phyloP scores from a whole-genome alignment of 2,888 invertebrate genomes.

The Plutella xylostella region DNA sequence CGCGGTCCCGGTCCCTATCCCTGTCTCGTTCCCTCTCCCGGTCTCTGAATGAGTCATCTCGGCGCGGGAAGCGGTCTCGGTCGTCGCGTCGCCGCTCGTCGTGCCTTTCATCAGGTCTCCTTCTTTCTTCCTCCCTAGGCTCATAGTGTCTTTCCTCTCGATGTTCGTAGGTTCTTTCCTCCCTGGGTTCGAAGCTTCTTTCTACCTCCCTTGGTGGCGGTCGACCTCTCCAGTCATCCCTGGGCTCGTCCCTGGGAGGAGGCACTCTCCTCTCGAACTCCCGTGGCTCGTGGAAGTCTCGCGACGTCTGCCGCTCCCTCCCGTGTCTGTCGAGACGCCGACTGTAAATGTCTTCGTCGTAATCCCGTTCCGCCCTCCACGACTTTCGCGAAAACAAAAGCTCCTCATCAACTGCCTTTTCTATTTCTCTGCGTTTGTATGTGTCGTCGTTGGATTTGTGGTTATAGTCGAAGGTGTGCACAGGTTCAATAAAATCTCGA shows the following conservation, averaged over 20 bases:
- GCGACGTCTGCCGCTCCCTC: slow-evolving; percentile 22
- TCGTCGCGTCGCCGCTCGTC: slow-evolving; percentile 19
- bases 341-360: slow-evolving; percentile 28
- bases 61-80: slow-evolving; percentile 7
- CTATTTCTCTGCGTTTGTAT: slow-evolving; percentile 26
- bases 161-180: slow-evolving; percentile 16
- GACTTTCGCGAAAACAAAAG: slow-evolving; percentile 41
- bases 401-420: slow-evolving; percentile 47
- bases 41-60: slow-evolving; percentile 12
- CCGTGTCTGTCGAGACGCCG: slow-evolving; percentile 25
- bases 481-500: slow-evolving; percentile 71
- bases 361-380: slow-evolving; percentile 15
- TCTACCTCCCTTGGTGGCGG: slow-evolving; percentile 24
- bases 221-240: slow-evolving; percentile 20
- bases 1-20: slow-evolving; percentile 18
- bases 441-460: slow-evolving; percentile 68
- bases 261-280: not conserved
- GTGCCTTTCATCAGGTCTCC: slow-evolving; percentile 20
- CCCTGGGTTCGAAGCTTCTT: slow-evolving; percentile 29
- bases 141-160: slow-evolving; percentile 17
- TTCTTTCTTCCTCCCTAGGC: not conserved
- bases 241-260: slow-evolving; percentile 21
- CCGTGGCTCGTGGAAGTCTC: slow-evolving; percentile 16
- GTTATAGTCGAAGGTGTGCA: slow-evolving; percentile 78
- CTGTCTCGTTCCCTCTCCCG: slow-evolving; percentile 30